Evolutionary conservation across 2,888 invertebrate species (phyloP).

Genomic region (Cheilosia impressa): DNA sequence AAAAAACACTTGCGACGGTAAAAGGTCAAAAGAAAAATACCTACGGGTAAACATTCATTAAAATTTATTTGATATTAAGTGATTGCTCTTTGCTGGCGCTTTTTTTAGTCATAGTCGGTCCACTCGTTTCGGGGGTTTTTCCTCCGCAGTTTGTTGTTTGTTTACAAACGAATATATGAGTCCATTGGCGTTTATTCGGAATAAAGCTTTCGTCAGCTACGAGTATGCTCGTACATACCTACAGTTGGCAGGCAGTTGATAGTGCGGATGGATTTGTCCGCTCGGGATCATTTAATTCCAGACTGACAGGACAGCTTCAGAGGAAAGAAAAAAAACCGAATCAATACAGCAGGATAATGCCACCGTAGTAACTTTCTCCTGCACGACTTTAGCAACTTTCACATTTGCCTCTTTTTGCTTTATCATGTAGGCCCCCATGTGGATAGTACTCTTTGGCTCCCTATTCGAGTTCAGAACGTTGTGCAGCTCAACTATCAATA

Average conservation of each 20-base stretch:
- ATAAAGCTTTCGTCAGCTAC: not conserved
- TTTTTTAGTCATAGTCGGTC: constrained; percentile 1
- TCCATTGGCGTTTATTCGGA: constrained; percentile 4
- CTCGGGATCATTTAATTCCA: not conserved
- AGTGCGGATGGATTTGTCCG: too few relatives aligned
- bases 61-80: constrained; percentile 59
- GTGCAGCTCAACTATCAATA: constrained; percentile 5
- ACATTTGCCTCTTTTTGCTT: constrained; percentile 5
- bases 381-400: constrained; percentile 9
- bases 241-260: too few relatives aligned
- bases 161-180: constrained; percentile 4
- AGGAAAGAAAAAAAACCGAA: not conserved
- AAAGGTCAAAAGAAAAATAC: constrained; percentile 31
- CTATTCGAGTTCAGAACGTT: constrained; percentile 1
- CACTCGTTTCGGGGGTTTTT: not conserved
- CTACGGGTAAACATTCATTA: constrained; percentile 55
- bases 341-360: constrained; percentile 1
- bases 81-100: not conserved
- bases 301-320: not conserved
- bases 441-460: constrained; percentile 4
- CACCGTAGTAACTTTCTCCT: constrained; percentile 16
- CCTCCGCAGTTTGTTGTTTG: constrained; percentile 15
- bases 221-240: not conserved
- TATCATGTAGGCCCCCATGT: not conserved
- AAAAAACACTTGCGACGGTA: not conserved